These are phyloP conservation scores for Aegithalos caudatus DNA, from an alignment of 2,113 vertebrate species.

Conservation along the genomic window DNA sequence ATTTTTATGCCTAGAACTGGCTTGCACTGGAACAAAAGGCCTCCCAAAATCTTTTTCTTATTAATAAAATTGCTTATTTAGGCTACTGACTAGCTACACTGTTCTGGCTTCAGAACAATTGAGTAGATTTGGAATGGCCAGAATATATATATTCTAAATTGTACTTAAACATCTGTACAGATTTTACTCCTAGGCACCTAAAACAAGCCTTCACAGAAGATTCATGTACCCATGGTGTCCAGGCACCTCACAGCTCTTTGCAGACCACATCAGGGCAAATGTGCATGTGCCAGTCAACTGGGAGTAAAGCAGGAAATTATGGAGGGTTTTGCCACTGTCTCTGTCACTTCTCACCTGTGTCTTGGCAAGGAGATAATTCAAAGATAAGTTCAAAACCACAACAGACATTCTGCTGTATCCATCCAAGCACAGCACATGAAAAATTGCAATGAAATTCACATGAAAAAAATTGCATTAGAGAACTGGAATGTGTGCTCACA, in stretches of 20 bases:
- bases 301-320: not conserved
- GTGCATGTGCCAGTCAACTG: rapidly evolving
- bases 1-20: not conserved
- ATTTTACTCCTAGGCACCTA: not conserved
- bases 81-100: not conserved
- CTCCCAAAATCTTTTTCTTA: not conserved
- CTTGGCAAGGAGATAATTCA: not conserved
- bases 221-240: rapidly evolving
- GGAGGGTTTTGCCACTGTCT: not conserved
- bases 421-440: not conserved
- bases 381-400: not conserved
- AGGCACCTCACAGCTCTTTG: not conserved
- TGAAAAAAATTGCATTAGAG: not conserved
- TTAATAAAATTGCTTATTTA: not conserved
- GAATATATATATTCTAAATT: not conserved
- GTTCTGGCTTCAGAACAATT: not conserved
- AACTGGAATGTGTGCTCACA: not conserved
- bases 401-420: not conserved
- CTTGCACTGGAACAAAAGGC: not conserved
- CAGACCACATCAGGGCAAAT: not conserved
- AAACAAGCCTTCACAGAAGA: not conserved
- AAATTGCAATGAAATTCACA: not conserved
- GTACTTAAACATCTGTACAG: slow-evolving; percentile 19
- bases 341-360: not conserved
- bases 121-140: not conserved